phyloP scores from a whole-genome alignment of 2,113 vertebrate species.

The Okapia johnstoni region DNA sequence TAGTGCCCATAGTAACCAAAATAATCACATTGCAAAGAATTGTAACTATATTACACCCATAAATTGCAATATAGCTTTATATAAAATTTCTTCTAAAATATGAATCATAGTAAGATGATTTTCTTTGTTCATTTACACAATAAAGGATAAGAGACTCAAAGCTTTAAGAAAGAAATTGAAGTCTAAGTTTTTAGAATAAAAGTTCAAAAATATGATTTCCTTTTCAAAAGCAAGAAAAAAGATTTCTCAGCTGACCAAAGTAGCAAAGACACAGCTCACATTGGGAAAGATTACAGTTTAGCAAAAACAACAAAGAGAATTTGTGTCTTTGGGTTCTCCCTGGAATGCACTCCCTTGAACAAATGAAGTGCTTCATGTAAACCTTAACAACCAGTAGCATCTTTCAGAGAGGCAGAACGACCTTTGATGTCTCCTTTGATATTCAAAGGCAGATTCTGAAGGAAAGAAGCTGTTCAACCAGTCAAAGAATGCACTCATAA shows the following conservation, averaged over 20 bases:
- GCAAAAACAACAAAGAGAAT: slow-evolving; percentile 26
- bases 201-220: slow-evolving; percentile 56
- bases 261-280: not conserved
- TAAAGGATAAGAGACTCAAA: not conserved
- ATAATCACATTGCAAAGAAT: not conserved
- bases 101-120: not conserved
- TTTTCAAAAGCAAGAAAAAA: slow-evolving; percentile 50
- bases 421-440: not conserved
- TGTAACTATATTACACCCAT: not conserved
- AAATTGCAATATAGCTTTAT: not conserved
- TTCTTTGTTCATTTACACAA: slow-evolving; percentile 21
- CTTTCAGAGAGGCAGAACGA: not conserved
- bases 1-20: not conserved
- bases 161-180: not conserved
- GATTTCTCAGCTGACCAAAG: slow-evolving; percentile 42
- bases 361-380: not conserved
- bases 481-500: not conserved
- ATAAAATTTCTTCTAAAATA: not conserved
- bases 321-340: not conserved
- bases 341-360: not conserved
- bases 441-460: slow-evolving; percentile 14
- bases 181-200: slow-evolving; percentile 27
- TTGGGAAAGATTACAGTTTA: slow-evolving; percentile 9
- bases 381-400: not conserved
- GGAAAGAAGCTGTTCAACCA: not conserved